Evolutionary conservation across 2,888 invertebrate genomes (phyloP), one percentile per base, ranked within the genome.

Genomic region (Leptodirus hochenwartii): DNA sequence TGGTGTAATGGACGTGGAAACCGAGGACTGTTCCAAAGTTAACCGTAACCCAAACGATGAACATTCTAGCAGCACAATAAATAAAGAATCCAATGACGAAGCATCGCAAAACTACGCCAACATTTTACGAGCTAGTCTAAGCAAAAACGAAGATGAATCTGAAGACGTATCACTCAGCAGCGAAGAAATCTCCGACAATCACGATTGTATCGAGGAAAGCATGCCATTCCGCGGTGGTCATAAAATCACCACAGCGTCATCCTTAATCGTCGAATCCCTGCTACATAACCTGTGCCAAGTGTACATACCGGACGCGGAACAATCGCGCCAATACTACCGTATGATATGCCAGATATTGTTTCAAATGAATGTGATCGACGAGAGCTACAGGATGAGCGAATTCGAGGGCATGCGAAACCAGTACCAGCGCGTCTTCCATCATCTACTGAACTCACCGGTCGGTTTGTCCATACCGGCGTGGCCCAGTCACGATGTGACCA

Each of bases 321-420:
- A 49, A 3, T 69, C 71, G 11, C 59, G 65, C 35, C 61, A 62
- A 38, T 56, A 74, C 2, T 78, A 75, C 51, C 62, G 66, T 39
- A 62, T 64, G 15, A 69, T 78, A 38, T 78, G 77, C 43, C 64
- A 69, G 39, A 69, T 68, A 49, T 51, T 78, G 9, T 64, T 66
- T 43, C 61, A 68, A 38, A 69, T 76, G 68, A 65, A 70, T 31
- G 51, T 78, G 9, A 71, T 79, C 30, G 76, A 77, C 42, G 61
- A 69, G 43, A 74, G 75, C 2, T 78, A 73, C 40, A 59, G 62
- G 4, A 66, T 69, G 62, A 63, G 62, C 22, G 76, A 78, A 47
- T 73, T 76, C 44, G 74, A 77, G 46, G 63, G 63, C 1, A 66
- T 77, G 56, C 56, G 77, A 32, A 64, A 63, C 39, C 69, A 72